Base-by-base conservation (phyloP, 2,797 vertebrate species). In the Eremophila alpestris region DNA sequence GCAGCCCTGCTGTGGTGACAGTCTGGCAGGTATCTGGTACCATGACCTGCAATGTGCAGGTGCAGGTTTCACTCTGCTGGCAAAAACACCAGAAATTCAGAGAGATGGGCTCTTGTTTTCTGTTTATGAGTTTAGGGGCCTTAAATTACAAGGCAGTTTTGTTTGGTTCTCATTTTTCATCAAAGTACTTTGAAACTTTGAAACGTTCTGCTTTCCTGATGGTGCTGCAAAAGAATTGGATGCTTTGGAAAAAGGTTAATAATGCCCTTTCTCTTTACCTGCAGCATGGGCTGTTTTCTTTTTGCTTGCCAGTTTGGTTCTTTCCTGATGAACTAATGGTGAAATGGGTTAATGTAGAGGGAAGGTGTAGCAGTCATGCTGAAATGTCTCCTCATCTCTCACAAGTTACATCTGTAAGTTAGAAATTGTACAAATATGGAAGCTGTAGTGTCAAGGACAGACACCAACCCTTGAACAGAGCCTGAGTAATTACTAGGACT, bases 11-110 rank as follows among this genome's bases (percentile, higher is more conserved):
- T 45, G 58, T 1, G 1, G 21, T 34, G 41, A 1, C 49, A 71
- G 17, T 48, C 64, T 75, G 79, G 45, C 34, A 79, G 67, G 48
- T 59, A 22, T 14, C 32, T 77, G 59, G 12, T 24, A 36, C 30
- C 13, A 30, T 9, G 43, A 83, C 64, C 52, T 67, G n/a, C 27
- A 26, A 1, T 3, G 2, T 6, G 3, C 0, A 0, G 49, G 51
- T 51, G 13, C 43, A 59, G 48, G 30, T 86, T 94, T 77, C 56
- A 68, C 49, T 51, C 43, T 54, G 48, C 86, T 88, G 93, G 80
- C 87, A 81, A 69, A 90, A 84, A 0, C 40, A 34, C 13, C 77
- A 67, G 30, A 52, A 84, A 73, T 69, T 38, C 48, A 22, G 62
- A 68, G 55, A 69, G 5, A 27, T 4, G 59, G 43, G 23, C 45